Conservation (phyloP, 2,113 vertebrate species). For the human (Homo sapiens) region DNA sequence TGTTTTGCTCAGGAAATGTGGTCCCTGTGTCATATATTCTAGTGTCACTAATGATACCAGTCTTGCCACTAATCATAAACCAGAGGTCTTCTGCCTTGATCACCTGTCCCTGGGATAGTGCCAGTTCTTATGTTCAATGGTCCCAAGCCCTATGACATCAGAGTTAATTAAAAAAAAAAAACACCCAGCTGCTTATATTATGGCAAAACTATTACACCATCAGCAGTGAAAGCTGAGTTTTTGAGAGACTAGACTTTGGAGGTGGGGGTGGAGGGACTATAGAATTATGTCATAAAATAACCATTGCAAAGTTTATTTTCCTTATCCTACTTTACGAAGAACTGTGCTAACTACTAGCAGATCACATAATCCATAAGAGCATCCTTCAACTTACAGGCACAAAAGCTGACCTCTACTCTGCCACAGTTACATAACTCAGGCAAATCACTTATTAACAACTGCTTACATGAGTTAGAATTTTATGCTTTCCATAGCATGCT, state of each 20-base stretch:
- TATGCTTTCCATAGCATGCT: background rate
- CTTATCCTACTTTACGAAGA: conserved; percentile 40
- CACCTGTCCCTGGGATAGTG: background rate
- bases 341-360: conserved; percentile 1
- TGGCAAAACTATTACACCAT: conserved; percentile 41
- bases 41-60: background rate
- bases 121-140: background rate
- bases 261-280: background rate
- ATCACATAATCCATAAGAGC: conserved; percentile 13
- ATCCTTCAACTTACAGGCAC: conserved; percentile 39
- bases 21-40: conserved; percentile 23
- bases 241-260: background rate
- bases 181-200: background rate
- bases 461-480: background rate
- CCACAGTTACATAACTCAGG: conserved; percentile 1
- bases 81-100: conserved; percentile 29
- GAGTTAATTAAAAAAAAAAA: background rate
- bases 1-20: conserved; percentile 26
- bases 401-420: background rate
- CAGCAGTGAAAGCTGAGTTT: conserved; percentile 46
- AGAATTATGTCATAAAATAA: conserved; percentile 57
- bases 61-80: background rate
- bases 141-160: background rate
- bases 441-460: background rate
- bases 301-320: conserved; percentile 12